These are phyloP conservation scores for Brachycybe producta DNA, from an alignment of 2,888 invertebrate genomes.

Conservation along the genomic window DNA sequence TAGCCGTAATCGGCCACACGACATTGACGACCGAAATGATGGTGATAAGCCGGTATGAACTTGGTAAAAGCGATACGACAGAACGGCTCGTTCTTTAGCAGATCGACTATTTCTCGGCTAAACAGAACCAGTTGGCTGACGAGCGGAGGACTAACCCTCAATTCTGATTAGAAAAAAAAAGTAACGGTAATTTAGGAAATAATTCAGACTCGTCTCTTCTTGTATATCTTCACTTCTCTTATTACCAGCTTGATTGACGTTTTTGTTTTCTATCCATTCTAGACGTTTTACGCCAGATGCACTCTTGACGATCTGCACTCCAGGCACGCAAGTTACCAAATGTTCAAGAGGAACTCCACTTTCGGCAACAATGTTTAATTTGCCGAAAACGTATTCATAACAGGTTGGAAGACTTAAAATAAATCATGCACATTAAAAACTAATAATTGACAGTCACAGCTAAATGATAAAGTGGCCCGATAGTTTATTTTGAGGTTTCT, in stretches of 20 bases:
- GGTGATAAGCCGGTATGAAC: conserved; percentile 90
- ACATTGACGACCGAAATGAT: conserved; percentile 90
- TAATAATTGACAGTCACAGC: neutral
- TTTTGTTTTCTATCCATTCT: conserved; percentile 34
- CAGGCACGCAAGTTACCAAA: conserved; percentile 67
- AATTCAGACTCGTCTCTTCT: neutral
- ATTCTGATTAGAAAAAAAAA: conserved; percentile 26
- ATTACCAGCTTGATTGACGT: neutral
- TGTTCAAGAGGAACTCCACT: conserved; percentile 79
- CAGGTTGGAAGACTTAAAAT: conserved; percentile 59
- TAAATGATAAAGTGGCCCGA: neutral
- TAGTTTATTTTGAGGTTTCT: too few species aligned
- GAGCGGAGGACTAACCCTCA: conserved; percentile 31
- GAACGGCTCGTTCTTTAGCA: conserved; percentile 64
- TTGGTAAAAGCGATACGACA: conserved; percentile 69
- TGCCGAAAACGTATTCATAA: conserved; percentile 59
- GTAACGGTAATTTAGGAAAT: neutral
- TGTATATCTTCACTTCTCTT: neutral
- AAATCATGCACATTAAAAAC: too few species aligned
- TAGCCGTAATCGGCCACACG: conserved; percentile 94
- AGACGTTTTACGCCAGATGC: conserved; percentile 45
- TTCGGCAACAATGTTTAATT: conserved; percentile 37
- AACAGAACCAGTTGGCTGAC: conserved; percentile 63
- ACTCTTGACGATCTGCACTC: conserved; percentile 46
- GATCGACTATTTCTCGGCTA: conserved; percentile 72